Evolutionary conservation across 1,140 invertebrate species (phyloP), one percentile per base, ranked within the genome.

Genomic region (Venustaconcha ellipsiformis): DNA sequence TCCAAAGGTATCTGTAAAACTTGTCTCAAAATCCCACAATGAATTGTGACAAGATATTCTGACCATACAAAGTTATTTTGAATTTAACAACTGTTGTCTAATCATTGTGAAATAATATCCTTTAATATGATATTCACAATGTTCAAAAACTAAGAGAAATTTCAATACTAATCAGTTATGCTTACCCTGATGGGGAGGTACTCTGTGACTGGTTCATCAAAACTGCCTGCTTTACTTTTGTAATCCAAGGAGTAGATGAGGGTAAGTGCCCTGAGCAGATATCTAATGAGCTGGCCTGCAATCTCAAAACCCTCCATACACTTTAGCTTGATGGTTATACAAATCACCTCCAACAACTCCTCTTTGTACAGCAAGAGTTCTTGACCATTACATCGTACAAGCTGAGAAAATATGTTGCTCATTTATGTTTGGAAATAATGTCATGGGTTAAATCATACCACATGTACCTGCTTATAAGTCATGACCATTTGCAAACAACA

Each of bases 151-250:
- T 4, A 6, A 37, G 37, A 48, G 37, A 48, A 0, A 48, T 6
- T 48, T 48, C 11, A 48, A 48, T 48, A 48, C 6, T 48, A 48
- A 48, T 48, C 23, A 26, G 12, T 8, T 17, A 17, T 57, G 67
- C 88, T 88, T 89, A 94, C 93, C 84, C 91, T 87, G 20, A 96
- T 92, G 6, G 95, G 93, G 14, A 96, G 90, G 91, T 94, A 95
- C 67, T 95, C 92, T 60, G 92, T 90, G 2, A 94, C 90, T 2
- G 93, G 92, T 67, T 92, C 90, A 67, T 94, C 92, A 78, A 92
- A 94, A 71, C 93, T 91, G 15, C 92, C 89, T 12, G 92, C 87
- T 1, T 92, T 92, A 84, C 93, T 94, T 62, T 91, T 90, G 84
- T 92, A 93, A 71, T 95, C 93, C n/a, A 90, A 90, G 3, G 94